A percentile compares a stretch with the other conserved stretches of the same genome.
Evolutionary conservation across 2,888 invertebrate species (phyloP).

Genomic region (Trichopria drosophilae): DNA sequence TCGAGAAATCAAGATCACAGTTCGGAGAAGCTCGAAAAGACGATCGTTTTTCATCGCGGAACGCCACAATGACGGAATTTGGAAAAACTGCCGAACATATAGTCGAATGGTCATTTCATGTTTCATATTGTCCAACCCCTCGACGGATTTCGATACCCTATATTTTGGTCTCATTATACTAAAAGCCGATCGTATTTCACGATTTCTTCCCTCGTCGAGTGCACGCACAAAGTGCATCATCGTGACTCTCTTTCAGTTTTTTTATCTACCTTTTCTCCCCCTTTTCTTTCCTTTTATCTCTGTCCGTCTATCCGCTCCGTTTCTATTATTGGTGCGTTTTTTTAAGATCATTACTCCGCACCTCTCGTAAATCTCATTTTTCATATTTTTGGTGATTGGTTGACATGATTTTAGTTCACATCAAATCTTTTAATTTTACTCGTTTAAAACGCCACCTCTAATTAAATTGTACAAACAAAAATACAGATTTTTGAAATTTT

Average conservation of each 20-base stretch:
- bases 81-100: conserved; percentile 24
- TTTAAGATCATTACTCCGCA: no score
- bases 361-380: no score
- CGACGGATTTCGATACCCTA: conserved; percentile 44
- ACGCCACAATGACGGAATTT: conserved; percentile 7
- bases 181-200: conserved; percentile 56
- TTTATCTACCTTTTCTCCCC: conserved; percentile 32
- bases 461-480: no score
- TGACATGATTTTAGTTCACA: no score
- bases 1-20: no score
- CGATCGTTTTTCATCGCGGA: conserved; percentile 22
- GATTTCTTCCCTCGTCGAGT: conserved; percentile 42
- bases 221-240: conserved; percentile 41
- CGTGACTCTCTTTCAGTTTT: no score
- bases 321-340: no score
- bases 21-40: conserved; percentile 1
- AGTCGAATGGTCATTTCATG: conserved; percentile 50
- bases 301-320: no score
- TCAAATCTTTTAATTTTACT: no score
- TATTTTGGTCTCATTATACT: conserved; percentile 57
- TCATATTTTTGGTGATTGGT: no score
- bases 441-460: no score
- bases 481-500: no score
- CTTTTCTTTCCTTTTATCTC: conserved; percentile 21
- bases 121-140: conserved; percentile 36